Conservation (phyloP, 2,113 vertebrate species). For the Haemorhous mexicanus region DNA sequence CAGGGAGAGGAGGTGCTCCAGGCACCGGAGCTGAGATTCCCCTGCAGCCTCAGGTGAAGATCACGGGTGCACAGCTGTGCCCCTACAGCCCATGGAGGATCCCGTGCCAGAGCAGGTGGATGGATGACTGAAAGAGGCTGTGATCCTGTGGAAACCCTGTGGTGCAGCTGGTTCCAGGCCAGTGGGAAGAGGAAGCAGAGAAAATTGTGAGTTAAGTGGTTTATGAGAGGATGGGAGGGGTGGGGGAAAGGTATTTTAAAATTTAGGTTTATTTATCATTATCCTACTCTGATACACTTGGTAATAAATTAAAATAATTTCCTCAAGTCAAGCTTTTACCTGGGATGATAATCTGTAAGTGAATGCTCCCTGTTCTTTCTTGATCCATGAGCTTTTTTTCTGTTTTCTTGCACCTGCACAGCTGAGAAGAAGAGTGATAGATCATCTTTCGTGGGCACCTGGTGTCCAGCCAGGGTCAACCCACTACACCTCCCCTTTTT, state of each 20-base stretch:
- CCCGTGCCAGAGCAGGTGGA: not conserved
- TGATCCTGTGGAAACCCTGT: not conserved
- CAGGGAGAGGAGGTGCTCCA: not conserved
- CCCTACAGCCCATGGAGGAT: not conserved
- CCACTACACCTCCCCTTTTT: not conserved
- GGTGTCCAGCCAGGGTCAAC: not conserved
- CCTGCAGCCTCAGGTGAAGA: not conserved
- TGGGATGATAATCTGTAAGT: not conserved
- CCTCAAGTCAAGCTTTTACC: not conserved
- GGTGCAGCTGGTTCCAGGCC: not conserved
- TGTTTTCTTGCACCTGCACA: not conserved
- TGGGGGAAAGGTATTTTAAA: not conserved
- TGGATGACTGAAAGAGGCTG: not conserved
- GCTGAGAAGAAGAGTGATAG: not conserved
- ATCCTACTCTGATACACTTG: not conserved
- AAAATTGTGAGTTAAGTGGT: not conserved
- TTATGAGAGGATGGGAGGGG: not conserved
- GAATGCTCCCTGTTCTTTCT: not conserved
- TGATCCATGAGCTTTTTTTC: fast-evolving
- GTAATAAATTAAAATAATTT: not conserved
- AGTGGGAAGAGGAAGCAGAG: not conserved
- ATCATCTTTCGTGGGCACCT: not conserved
- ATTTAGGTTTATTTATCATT: not conserved
- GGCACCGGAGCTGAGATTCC: not conserved
- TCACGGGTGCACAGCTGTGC: not conserved